Conservation (phyloP, 2,888 invertebrate species). For the Fissipunctia ypsillon region DNA sequence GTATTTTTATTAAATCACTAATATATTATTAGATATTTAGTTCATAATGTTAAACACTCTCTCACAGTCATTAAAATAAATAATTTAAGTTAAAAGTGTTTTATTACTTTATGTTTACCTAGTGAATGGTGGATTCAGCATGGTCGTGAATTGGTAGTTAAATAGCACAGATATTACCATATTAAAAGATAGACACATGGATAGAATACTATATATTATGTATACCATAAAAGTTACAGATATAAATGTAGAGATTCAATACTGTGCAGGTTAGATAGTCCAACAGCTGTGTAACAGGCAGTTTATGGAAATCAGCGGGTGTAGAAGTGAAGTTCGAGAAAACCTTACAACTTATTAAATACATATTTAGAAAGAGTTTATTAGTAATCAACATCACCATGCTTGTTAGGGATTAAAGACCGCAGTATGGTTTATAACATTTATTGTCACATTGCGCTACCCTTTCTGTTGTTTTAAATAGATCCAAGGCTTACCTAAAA, state of each 20-base stretch:
- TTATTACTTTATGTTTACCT: slow-evolving; percentile 14
- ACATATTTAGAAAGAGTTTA: not conserved
- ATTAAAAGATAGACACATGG: too few species aligned
- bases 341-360: too few species aligned
- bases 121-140: not conserved
- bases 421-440: not conserved
- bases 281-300: not conserved
- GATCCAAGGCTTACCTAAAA: not conserved
- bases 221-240: too few species aligned
- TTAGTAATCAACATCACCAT: not conserved
- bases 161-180: not conserved
- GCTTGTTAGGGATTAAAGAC: not conserved
- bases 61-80: slow-evolving; percentile 88
- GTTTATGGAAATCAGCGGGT: not conserved
- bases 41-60: slow-evolving; percentile 75
- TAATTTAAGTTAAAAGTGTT: slow-evolving; percentile 71
- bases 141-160: not conserved
- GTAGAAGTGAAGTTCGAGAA: not conserved
- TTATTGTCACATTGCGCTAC: not conserved
- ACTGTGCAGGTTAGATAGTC: not conserved
- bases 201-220: too few species aligned
- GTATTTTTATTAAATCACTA: slow-evolving; percentile 70
- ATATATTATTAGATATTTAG: slow-evolving; percentile 66
- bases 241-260: too few species aligned
- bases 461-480: not conserved